A percentile compares a stretch with the other conserved stretches of the same genome.
phyloP scores from a whole-genome alignment of 2,888 invertebrate genomes.

The Tinea trinotella region DNA sequence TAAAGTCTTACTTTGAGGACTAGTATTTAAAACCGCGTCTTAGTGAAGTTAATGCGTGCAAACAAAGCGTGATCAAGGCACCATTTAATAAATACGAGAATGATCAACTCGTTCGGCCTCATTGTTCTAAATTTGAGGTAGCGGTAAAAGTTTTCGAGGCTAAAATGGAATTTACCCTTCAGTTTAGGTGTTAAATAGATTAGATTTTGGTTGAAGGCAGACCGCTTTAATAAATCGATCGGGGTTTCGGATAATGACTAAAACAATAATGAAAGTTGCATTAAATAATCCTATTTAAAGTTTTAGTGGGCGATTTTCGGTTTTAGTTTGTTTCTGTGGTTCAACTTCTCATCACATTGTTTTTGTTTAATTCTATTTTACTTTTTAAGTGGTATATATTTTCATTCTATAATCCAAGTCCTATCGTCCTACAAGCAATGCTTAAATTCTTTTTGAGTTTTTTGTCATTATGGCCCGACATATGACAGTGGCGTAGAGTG shows the following conservation, averaged over 20 bases:
- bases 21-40: constrained; percentile 2
- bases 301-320: constrained; percentile 26
- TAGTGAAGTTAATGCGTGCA: not conserved
- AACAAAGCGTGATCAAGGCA: constrained; percentile 4
- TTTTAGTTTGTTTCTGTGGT: constrained; percentile 14
- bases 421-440: no score
- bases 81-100: constrained; percentile 18
- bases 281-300: constrained; percentile 52
- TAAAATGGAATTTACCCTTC: constrained; percentile 22
- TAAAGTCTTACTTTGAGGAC: not conserved
- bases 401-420: no score
- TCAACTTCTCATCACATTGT: not conserved
- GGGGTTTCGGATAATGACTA: constrained; percentile 42
- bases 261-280: constrained; percentile 44
- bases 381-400: no score
- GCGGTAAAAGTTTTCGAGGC: constrained; percentile 16
- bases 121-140: not conserved
- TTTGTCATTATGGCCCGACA: no score
- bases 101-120: constrained; percentile 10
- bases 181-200: constrained; percentile 44
- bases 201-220: constrained; percentile 32
- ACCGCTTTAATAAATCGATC: constrained; percentile 34
- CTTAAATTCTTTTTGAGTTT: no score
- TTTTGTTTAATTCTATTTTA: not conserved
- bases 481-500: no score